These are phyloP conservation scores for Cossypha caffra DNA, from an alignment of 2,797 vertebrate species.

Conservation along the genomic window DNA sequence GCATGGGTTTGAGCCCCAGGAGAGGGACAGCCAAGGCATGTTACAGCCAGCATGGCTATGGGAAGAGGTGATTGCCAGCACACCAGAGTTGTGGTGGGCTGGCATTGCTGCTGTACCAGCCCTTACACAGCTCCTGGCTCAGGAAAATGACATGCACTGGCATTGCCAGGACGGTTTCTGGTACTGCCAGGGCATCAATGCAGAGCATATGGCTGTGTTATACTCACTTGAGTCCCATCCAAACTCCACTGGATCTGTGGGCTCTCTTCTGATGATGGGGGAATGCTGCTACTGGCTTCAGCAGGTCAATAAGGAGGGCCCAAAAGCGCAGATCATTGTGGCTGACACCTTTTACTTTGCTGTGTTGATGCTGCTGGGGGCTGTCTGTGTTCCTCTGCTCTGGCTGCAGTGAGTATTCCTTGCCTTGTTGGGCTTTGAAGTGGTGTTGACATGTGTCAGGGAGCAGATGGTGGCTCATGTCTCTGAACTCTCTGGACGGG, in stretches of 20 bases:
- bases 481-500: neutral
- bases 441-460: neutral
- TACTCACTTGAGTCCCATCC: neutral
- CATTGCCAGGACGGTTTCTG: neutral
- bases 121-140: neutral
- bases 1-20: neutral
- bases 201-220: neutral
- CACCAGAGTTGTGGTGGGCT: neutral
- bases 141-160: neutral
- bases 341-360: neutral
- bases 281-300: neutral
- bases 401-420: neutral
- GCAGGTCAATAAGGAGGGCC: neutral
- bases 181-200: neutral
- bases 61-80: neutral
- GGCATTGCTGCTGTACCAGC: neutral
- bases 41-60: accelerated
- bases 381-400: neutral
- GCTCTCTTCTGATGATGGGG: neutral
- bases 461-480: neutral
- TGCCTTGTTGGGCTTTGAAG: neutral
- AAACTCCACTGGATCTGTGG: neutral
- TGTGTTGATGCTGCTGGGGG: neutral
- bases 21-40: neutral
- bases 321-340: neutral